These are phyloP conservation scores for Trematomus bernacchii DNA, from an alignment of 2,797 vertebrate genomes.

Conservation along the genomic window DNA sequence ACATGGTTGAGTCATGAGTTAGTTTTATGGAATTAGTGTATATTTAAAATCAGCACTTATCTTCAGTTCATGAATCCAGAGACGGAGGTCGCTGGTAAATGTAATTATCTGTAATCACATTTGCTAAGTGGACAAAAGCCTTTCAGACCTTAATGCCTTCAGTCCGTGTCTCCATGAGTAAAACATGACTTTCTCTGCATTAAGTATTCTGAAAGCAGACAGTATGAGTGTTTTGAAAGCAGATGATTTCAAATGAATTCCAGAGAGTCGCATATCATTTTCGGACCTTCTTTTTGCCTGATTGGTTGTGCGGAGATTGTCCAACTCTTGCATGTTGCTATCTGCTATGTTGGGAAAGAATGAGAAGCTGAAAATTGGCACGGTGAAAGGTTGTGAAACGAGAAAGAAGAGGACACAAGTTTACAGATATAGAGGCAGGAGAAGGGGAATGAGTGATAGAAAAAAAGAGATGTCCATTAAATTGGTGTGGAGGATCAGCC, in stretches of 20 bases:
- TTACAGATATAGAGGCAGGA: constrained; percentile 14
- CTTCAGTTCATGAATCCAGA: constrained; percentile 16
- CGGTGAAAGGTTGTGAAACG: background rate
- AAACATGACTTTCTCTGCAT: background rate
- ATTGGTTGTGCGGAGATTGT: constrained; percentile 5
- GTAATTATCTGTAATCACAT: constrained; percentile 21
- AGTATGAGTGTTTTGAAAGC: background rate
- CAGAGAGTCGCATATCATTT: background rate
- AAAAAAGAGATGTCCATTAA: constrained; percentile 38
- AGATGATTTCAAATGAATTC: background rate
- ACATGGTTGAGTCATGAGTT: constrained; percentile 13
- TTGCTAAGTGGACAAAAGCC: background rate
- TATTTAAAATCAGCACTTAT: constrained; percentile 26
- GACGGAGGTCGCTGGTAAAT: constrained; percentile 19
- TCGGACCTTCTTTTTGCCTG: background rate
- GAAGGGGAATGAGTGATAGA: constrained; percentile 12
- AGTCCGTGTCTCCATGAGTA: background rate
- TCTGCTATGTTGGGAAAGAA: constrained; percentile 3
- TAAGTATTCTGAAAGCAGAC: background rate
- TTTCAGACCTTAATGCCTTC: background rate
- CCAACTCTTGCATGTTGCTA: background rate
- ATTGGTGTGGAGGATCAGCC: constrained; percentile 58
- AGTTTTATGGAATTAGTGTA: constrained; percentile 8
- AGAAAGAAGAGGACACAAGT: constrained; percentile 6
- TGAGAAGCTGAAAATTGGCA: background rate